Base-by-base conservation (phyloP, 2,113 vertebrate genomes). In the Tachysurus vachellii region DNA sequence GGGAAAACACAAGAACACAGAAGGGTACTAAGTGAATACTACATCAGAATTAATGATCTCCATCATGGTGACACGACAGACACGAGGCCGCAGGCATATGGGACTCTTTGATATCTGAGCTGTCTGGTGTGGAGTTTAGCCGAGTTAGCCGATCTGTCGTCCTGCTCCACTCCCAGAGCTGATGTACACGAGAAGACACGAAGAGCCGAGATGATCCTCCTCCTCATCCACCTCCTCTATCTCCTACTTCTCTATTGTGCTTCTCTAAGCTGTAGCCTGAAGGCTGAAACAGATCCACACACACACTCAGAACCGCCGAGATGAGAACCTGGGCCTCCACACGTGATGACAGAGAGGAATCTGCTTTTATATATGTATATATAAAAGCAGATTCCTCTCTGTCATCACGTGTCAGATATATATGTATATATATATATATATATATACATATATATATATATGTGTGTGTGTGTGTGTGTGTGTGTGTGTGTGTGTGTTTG, bases 221-320 rank as follows among this genome's bases (percentile, higher is more conserved):
- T 66, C 50, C 36, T 64, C 84, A 42, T 77, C 57, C 36, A 70
- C 76, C 13, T 79, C 76, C 75, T 50, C 50, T 14, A 28, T 28
- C 53, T 57, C 28, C 17, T 81, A 68, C 59, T 68, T 36, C 21
- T 47, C 71, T 56, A 79, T 89, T 87, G 83, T 89, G 82, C 82
- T 50, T 19, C 57, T 54, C 79, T 85, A 77, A 62, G 62, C 57
- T 56, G 28, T 21, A 80, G 79, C 79, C 79, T 80, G 56, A 59
- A 80, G 79, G 56, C 16, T 80, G 79, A 59, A 80, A 80, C 79
- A 80, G 79, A 80, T 80, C 54, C 31, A 61, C 31, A 13, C 54
- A 36, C 77, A 80, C 79, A 42, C 31, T 56, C 76, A 56, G 47
- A 77, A 28, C 70, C 70, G 10, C 11, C 5, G 44, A 53, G 53